A percentile compares a stretch with the other conserved stretches of the same genome.
Conservation (phyloP, 2,797 vertebrate genomes). For the Eulemur coronatus region DNA sequence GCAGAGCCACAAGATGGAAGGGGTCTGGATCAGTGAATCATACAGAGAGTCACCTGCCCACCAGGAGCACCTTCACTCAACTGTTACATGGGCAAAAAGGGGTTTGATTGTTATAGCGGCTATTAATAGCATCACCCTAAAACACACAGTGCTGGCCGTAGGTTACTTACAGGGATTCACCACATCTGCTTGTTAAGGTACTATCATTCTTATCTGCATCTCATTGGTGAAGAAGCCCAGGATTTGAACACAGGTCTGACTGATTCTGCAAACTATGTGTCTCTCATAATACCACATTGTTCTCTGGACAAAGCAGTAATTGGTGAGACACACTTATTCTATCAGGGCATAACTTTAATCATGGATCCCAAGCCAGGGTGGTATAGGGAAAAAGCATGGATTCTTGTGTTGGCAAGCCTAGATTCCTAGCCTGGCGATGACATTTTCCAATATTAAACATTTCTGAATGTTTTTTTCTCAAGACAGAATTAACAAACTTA, state of each 20-base stretch:
- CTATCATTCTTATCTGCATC: not conserved
- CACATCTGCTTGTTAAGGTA: not conserved
- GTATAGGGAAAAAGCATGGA: not conserved
- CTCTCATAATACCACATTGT: not conserved
- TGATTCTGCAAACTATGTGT: not conserved
- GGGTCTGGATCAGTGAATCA: not conserved
- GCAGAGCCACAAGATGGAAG: not conserved
- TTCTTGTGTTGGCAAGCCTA: not conserved
- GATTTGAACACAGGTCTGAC: not conserved
- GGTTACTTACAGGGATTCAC: not conserved
- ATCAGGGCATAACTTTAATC: not conserved
- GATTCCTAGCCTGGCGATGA: not conserved
- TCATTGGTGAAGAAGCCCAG: not conserved
- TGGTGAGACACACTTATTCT: not conserved
- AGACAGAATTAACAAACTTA: not conserved
- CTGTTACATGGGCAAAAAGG: not conserved
- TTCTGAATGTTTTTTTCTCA: not conserved
- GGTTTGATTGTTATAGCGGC: not conserved
- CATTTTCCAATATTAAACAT: slow-evolving; percentile 52
- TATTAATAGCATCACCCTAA: not conserved
- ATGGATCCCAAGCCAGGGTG: not conserved
- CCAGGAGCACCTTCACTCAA: not conserved
- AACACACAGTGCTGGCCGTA: not conserved
- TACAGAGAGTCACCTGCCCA: not conserved
- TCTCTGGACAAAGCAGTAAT: not conserved